These are phyloP conservation scores for Brachypteracias leptosomus DNA, from an alignment of 2,113 vertebrate species.

Conservation along the genomic window DNA sequence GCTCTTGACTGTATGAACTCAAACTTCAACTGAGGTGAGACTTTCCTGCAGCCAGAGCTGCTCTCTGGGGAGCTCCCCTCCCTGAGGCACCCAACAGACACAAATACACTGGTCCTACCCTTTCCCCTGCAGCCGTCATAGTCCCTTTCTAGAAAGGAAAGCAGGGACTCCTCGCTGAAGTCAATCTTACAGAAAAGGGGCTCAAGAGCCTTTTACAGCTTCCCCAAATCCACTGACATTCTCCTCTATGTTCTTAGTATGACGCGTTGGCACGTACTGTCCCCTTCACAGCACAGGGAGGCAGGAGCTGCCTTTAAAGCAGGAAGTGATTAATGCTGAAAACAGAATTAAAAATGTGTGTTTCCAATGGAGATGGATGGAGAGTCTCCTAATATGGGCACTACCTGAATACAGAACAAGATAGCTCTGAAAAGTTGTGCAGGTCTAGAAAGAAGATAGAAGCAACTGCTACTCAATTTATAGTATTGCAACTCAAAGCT, in stretches of 20 bases:
- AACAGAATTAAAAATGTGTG: not conserved
- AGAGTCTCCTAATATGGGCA: not conserved
- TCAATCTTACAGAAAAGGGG: not conserved
- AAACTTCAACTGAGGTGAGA: not conserved
- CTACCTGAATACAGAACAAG: not conserved
- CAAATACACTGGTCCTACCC: not conserved
- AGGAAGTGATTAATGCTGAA: not conserved
- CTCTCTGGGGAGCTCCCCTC: not conserved
- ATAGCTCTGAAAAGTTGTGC: not conserved
- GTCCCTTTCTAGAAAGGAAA: not conserved
- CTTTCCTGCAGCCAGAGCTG: not conserved
- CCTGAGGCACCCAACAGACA: not conserved
- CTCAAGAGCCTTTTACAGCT: not conserved
- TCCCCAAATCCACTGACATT: not conserved
- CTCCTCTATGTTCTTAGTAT: not conserved
- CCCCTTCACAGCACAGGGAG: not conserved
- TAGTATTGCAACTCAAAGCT: not conserved
- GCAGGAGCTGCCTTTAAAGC: not conserved
- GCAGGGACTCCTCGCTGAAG: not conserved
- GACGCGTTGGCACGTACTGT: rapidly evolving
- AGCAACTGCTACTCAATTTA: not conserved
- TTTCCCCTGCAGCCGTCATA: not conserved
- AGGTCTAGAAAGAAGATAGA: not conserved
- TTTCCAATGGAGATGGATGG: not conserved
- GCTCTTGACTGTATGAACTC: not conserved